Evolutionary conservation across 1,140 invertebrate species (phyloP).

Genomic region (Drosophila quadrilineata): DNA sequence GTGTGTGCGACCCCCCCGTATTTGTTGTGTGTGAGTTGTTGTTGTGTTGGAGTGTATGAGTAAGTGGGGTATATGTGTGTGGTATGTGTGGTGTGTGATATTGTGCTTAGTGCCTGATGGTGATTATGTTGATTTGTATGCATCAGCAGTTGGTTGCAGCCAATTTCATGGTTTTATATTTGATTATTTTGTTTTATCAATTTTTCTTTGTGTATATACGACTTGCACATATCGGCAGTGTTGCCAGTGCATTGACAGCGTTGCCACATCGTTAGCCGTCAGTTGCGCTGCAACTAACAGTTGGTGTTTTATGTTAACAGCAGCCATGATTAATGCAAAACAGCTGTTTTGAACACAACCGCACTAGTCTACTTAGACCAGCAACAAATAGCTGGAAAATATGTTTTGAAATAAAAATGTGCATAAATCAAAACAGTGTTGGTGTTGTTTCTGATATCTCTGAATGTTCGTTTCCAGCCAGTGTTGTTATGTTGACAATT

Average conservation of each 20-base stretch:
- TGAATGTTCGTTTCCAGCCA: too few relatives aligned
- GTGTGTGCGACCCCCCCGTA: conserved; percentile 1
- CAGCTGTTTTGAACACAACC: too few relatives aligned
- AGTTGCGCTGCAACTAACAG: conserved; percentile 14
- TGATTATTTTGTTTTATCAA: conserved; percentile 44
- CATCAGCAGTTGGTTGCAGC: conserved; percentile 49
- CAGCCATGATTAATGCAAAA: too few relatives aligned
- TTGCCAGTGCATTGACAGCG: conserved; percentile 38
- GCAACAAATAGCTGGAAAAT: not conserved
- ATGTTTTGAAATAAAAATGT: too few relatives aligned
- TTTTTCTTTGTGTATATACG: conserved; percentile 73
- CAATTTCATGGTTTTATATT: conserved; percentile 61
- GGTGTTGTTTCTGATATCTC: too few relatives aligned
- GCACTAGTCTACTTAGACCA: too few relatives aligned
- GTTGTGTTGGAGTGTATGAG: conserved; percentile 4
- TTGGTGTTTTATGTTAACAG: not conserved
- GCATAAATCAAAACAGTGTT: too few relatives aligned
- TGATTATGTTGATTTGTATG: conserved; percentile 37
- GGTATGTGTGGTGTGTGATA: conserved; percentile 29
- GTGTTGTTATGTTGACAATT: not conserved
- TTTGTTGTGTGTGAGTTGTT: conserved; percentile 6
- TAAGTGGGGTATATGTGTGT: too few relatives aligned
- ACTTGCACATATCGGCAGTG: conserved; percentile 47
- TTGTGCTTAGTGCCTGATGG: conserved; percentile 46
- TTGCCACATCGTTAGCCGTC: conserved; percentile 21